Base-by-base conservation (phyloP, 1,140 invertebrate species). In the Formica exsecta region DNA sequence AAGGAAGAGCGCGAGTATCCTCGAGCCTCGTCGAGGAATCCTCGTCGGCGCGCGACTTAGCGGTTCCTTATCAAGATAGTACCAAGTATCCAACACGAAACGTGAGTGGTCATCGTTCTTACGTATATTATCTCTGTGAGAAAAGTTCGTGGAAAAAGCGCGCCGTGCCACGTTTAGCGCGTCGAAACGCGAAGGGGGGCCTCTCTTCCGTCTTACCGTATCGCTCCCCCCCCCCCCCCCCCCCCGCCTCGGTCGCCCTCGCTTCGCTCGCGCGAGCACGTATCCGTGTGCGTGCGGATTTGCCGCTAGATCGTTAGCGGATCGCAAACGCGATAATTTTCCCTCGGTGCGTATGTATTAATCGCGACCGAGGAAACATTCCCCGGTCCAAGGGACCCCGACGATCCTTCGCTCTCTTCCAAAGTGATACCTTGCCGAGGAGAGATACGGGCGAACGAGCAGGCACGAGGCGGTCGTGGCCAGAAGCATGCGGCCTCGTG, bases 81-180 rank as follows among this genome's bases (percentile, higher is more conserved):
- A 36, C 48, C 41, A 44, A 44, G 48, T 48, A 22, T 38, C 38
- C 8, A 9, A 3, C 48, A 48, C n/a, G 48, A 61, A 71, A n/a
- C 38, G 68, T 74, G 54, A 83, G 29, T 74, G 68, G 32, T 25
- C 59, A 29, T 73, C 68, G 29, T 73, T 83, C 25, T n/a, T 48
- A 44, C 19, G n/a, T 51, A 19, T 32, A 19, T 32, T 16, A 36
- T 11, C 48, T 6, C 38, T 48, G 79, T 48, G 54, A 44, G 32
- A 57, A 73, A 61, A 61, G 68, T 36, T 73, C 29, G 25, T 22
- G n/a, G 68, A 73, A 83, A 5, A 16, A 16, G 16, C 54, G 66
- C 25, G 25, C 4, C 1, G 4, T 83, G 79, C 79, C 79, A 83
- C 79, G 79, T 83, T 71, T 57, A 54, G 66, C 66, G 66, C 32